Conservation (phyloP, 2,113 vertebrate genomes). For the Sylvietta virens region DNA sequence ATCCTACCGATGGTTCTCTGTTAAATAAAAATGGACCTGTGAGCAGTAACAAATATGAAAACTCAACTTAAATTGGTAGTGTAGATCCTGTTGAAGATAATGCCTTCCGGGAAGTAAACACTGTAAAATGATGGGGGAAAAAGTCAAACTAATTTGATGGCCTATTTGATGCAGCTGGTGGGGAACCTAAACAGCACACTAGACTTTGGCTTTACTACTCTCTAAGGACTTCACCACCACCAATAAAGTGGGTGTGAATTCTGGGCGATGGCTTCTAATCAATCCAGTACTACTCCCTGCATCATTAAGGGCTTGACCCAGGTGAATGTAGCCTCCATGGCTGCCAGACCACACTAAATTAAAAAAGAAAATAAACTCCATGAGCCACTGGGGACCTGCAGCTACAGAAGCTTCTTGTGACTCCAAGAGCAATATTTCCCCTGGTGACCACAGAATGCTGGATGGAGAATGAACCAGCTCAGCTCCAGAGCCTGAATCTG, state of each 20-base stretch:
- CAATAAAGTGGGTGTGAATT: constrained; percentile 61
- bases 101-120: constrained; percentile 1
- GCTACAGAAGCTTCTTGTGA: neutral
- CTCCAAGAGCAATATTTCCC: neutral
- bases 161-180: constrained; percentile 31
- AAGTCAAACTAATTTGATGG: neutral
- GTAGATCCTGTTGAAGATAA: neutral
- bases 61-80: neutral
- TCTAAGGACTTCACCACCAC: constrained; percentile 40
- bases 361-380: constrained; percentile 1
- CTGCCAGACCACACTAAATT: constrained; percentile 16
- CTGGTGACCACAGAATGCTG: neutral
- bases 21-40: constrained; percentile 18
- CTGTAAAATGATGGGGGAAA: neutral
- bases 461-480: neutral
- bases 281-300: neutral
- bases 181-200: constrained; percentile 31
- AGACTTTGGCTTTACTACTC: constrained; percentile 37
- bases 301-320: neutral
- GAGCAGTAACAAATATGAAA: neutral
- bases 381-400: neutral
- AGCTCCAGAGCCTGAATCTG: neutral
- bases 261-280: constrained; percentile 24
- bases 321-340: neutral
- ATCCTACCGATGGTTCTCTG: constrained; percentile 11